These are phyloP conservation scores for Trididemnum clinides DNA, from an alignment of 23 tunicate species.

Conservation along the genomic window DNA sequence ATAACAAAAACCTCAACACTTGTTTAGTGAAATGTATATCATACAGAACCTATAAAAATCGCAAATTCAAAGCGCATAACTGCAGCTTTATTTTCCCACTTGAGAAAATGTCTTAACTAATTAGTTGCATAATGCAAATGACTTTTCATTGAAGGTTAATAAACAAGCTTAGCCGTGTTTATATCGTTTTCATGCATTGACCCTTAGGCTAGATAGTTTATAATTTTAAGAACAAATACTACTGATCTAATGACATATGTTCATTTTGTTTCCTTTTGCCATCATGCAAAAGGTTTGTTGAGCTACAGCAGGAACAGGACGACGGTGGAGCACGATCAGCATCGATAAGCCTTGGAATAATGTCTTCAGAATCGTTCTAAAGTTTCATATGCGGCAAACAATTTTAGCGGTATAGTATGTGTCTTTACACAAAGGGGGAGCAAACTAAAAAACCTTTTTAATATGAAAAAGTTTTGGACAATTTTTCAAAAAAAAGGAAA, in stretches of 20 bases:
- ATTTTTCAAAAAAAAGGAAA: not conserved
- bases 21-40: no score
- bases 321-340: not conserved
- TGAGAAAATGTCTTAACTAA: no score
- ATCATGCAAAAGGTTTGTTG: constrained; percentile 50
- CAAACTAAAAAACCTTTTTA: not conserved
- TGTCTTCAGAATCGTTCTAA: not conserved
- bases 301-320: constrained; percentile 1
- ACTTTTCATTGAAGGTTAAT: not conserved
- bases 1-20: no score
- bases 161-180: not conserved
- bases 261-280: constrained; percentile 62
- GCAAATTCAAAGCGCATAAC: no score
- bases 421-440: constrained; percentile 29
- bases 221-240: not conserved
- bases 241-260: constrained; percentile 20
- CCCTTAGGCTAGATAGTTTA: not conserved
- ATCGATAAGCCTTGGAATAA: constrained; percentile 12
- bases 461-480: not conserved
- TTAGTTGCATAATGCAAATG: no score
- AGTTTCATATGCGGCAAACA: not conserved
- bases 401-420: constrained; percentile 47
- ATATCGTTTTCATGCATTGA: not conserved
- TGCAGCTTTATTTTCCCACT: no score
- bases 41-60: no score